Percentiles rank a stretch among this genome's conserved stretches.
Evolutionary conservation across 2,113 vertebrate species (phyloP).

Genomic region (Actenoides lindsayi): DNA sequence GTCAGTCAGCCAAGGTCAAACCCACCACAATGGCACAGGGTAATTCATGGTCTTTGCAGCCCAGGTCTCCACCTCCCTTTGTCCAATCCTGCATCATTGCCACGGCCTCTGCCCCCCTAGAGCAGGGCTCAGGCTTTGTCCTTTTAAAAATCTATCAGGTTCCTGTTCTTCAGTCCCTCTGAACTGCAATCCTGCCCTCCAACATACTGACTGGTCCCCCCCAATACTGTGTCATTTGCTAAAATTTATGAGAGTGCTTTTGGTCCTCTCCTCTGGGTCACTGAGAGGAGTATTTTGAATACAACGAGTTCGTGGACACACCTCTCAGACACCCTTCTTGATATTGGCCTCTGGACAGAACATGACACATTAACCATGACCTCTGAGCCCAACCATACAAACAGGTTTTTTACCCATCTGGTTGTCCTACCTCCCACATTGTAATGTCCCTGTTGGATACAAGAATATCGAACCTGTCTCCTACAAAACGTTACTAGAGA

Average conservation of each 20-base stretch:
- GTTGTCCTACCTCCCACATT: not conserved
- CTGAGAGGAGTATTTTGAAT: not conserved
- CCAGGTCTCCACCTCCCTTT: not conserved
- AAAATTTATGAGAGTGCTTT: not conserved
- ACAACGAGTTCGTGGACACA: not conserved
- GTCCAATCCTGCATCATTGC: not conserved
- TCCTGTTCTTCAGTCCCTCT: not conserved
- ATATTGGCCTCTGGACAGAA: not conserved
- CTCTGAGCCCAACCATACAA: not conserved
- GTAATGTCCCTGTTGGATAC: not conserved
- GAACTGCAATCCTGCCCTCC: not conserved
- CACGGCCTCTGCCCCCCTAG: not conserved
- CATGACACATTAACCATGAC: not conserved
- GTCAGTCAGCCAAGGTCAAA: not conserved
- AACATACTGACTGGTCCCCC: not conserved
- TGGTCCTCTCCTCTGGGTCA: not conserved
- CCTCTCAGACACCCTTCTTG: not conserved
- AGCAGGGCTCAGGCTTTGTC: not conserved
- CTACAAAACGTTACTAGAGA: not conserved
- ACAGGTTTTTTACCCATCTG: not conserved
- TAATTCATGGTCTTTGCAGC: not conserved
- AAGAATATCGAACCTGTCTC: not conserved
- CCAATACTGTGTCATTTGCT: not conserved
- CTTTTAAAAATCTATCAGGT: not conserved
- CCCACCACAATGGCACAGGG: not conserved